Conservation (phyloP, 2,888 invertebrate species). For the Stomorhina lunata region DNA sequence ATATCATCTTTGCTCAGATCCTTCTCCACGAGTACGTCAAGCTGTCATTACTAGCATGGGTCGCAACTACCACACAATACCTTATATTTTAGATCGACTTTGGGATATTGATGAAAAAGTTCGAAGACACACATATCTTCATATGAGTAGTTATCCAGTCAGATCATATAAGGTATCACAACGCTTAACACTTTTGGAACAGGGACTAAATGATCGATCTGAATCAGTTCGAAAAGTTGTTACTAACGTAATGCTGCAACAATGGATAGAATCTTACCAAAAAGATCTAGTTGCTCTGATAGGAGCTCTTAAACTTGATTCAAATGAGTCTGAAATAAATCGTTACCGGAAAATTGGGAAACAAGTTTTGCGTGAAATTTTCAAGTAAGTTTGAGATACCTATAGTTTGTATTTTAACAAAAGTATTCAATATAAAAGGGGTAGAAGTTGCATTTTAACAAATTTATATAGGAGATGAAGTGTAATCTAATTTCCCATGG, state of each 20-base stretch:
- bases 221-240: constrained; percentile 81
- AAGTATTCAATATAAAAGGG: too few species aligned
- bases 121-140: constrained; percentile 81
- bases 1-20: constrained; percentile 87
- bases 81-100: constrained; percentile 85
- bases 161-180: constrained; percentile 83
- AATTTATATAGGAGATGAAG: too few species aligned
- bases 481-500: too few species aligned
- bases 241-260: constrained; percentile 82
- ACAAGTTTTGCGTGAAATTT: constrained; percentile 81
- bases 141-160: constrained; percentile 80
- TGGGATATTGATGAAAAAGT: constrained; percentile 90
- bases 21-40: constrained; percentile 86
- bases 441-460: too few species aligned
- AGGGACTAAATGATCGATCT: constrained; percentile 84
- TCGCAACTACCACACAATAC: constrained; percentile 85
- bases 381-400: constrained; percentile 83
- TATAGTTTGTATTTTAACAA: too few species aligned
- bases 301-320: constrained; percentile 87
- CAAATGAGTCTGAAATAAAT: constrained; percentile 83
- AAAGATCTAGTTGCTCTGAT: constrained; percentile 87
- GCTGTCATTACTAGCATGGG: constrained; percentile 88
- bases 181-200: constrained; percentile 83
- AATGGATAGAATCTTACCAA: constrained; percentile 88
- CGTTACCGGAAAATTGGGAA: constrained; percentile 82